Evolutionary conservation across 2,113 vertebrate genomes (phyloP).

Genomic region (Scomber japonicus): DNA sequence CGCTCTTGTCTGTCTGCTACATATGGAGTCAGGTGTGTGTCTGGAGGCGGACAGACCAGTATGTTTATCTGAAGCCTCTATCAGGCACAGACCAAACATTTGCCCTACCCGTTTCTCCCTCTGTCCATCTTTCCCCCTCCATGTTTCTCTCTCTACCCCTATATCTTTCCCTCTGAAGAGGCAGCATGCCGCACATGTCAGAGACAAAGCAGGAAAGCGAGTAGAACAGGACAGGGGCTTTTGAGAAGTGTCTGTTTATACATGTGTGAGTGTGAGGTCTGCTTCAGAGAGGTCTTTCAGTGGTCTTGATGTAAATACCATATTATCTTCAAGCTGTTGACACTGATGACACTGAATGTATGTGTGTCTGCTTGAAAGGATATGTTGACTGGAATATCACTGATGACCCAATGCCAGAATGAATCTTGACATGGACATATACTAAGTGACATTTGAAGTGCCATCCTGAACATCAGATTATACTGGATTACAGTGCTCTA

Average conservation of each 20-base stretch:
- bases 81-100: slow-evolving; percentile 77
- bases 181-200: slow-evolving; percentile 57
- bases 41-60: slow-evolving; percentile 62
- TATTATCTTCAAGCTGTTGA: slow-evolving; percentile 8
- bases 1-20: slow-evolving; percentile 49
- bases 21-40: slow-evolving; percentile 81
- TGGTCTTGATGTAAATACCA: slow-evolving; percentile 34
- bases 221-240: slow-evolving; percentile 16
- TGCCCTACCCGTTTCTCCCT: slow-evolving; percentile 40
- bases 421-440: not conserved
- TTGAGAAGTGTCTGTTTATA: slow-evolving; percentile 43
- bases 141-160: slow-evolving; percentile 48
- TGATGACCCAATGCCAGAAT: not conserved
- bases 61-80: slow-evolving; percentile 74
- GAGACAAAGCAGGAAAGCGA: slow-evolving; percentile 53
- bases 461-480: too few relatives aligned
- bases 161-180: slow-evolving; percentile 61
- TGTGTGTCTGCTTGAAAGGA: not conserved
- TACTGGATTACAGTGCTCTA: too few relatives aligned
- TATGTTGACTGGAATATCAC: not conserved
- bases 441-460: not conserved
- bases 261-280: slow-evolving; percentile 14
- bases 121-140: slow-evolving; percentile 18
- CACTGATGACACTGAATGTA: slow-evolving; percentile 16
- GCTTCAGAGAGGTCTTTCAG: slow-evolving; percentile 19